phyloP scores from a whole-genome alignment of 1,140 invertebrate genomes.

The Sesamia nonagrioides region DNA sequence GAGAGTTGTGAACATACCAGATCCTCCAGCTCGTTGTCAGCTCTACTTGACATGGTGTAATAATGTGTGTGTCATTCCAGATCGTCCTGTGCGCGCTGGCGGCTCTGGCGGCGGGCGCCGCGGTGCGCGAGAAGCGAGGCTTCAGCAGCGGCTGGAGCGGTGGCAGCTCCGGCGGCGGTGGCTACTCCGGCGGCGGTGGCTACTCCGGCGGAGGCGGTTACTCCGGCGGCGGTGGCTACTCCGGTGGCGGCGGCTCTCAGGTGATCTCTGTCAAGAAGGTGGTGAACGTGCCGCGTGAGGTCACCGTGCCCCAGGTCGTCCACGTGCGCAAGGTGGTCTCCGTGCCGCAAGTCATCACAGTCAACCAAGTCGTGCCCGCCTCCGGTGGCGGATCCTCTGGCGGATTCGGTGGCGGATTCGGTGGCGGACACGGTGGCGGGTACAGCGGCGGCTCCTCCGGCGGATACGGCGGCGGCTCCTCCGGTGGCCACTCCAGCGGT shows the following conservation, averaged over 20 bases:
- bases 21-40: background rate
- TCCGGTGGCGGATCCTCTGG: conserved; percentile 51
- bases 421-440: conserved; percentile 32
- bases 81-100: conserved; percentile 42
- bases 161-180: conserved; percentile 33
- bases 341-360: conserved; percentile 70
- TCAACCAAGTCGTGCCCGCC: conserved; percentile 68
- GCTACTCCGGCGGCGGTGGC: conserved; percentile 31
- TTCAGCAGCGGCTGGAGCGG: conserved; percentile 42
- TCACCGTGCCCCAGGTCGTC: conserved; percentile 68
- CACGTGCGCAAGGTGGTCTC: conserved; percentile 67
- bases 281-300: conserved; percentile 64
- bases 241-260: conserved; percentile 44
- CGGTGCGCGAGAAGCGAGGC: conserved; percentile 45
- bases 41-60: background rate
- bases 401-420: conserved; percentile 32
- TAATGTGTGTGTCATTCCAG: conserved; percentile 13
- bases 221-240: conserved; percentile 49
- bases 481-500: conserved; percentile 29
- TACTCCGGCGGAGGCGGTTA: conserved; percentile 30
- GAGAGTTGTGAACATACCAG: background rate
- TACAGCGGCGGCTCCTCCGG: conserved; percentile 7
- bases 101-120: conserved; percentile 28
- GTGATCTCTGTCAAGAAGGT: conserved; percentile 67
- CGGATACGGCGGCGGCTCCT: conserved; percentile 32